A percentile compares a stretch with the other conserved stretches of the same genome.
Evolutionary conservation across 1,140 invertebrate species (phyloP).

Genomic region (Harlomillsia oculata): DNA sequence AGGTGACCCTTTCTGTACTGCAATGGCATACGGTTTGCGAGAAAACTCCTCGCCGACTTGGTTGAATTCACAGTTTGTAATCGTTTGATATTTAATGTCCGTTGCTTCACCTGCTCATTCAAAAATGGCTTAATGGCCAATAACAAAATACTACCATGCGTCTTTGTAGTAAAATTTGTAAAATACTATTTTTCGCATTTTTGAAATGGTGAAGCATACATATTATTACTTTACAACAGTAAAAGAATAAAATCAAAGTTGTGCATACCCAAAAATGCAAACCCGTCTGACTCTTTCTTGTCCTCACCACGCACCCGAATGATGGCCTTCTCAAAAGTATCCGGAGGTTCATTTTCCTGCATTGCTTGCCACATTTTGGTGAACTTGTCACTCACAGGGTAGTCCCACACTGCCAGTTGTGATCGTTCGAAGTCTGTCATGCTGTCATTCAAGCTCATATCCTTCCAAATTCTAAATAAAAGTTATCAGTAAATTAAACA

Average conservation of each 20-base stretch:
- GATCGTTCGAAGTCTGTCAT: slow-evolving; percentile 76
- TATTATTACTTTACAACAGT: neutral
- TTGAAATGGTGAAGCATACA: too few relatives aligned
- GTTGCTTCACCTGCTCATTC: slow-evolving; percentile 67
- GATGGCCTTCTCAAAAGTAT: slow-evolving; percentile 64
- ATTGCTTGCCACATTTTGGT: slow-evolving; percentile 98
- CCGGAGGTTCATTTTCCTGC: slow-evolving; percentile 75
- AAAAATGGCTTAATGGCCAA: neutral
- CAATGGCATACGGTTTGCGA: slow-evolving; percentile 89
- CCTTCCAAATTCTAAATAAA: slow-evolving; percentile 81
- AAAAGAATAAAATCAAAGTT: neutral
- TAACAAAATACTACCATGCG: too few relatives aligned
- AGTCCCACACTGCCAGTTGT: slow-evolving; percentile 95
- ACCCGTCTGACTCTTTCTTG: slow-evolving; percentile 55
- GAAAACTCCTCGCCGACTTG: slow-evolving; percentile 92
- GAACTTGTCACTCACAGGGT: slow-evolving; percentile 95
- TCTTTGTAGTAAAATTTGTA: too few relatives aligned
- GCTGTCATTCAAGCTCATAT: slow-evolving; percentile 91
- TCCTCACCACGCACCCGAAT: slow-evolving; percentile 62
- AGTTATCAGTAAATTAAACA: slow-evolving; percentile 5
- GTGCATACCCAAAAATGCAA: slow-evolving; percentile 71
- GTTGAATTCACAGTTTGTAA: slow-evolving; percentile 84
- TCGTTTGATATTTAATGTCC: slow-evolving; percentile 70
- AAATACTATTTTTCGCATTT: too few relatives aligned
- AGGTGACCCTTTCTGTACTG: slow-evolving; percentile 88